A percentile compares a stretch with the other conserved stretches of the same genome.
Evolutionary conservation across 2,888 invertebrate genomes (phyloP).

Genomic region (Drosophila trichaetosa): DNA sequence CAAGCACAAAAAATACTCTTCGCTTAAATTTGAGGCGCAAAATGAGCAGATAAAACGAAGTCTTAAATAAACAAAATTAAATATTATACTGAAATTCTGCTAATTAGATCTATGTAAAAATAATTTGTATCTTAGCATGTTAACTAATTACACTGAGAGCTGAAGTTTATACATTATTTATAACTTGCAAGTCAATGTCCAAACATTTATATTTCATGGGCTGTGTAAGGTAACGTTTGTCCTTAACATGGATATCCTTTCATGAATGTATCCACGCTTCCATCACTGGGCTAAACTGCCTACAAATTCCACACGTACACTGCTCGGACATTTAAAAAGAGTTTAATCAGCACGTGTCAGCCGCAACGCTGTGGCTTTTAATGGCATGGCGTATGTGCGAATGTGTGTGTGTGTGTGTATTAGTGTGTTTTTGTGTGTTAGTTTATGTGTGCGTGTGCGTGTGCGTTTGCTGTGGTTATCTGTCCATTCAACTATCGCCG

Average conservation of each 20-base stretch:
- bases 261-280: constrained; percentile 24
- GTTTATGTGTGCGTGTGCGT: constrained; percentile 16
- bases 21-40: no score
- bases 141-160: not conserved
- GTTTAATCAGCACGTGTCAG: constrained; percentile 69
- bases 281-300: constrained; percentile 9
- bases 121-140: not conserved
- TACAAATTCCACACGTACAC: constrained; percentile 40
- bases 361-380: constrained; percentile 34
- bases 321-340: constrained; percentile 54
- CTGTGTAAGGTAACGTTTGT: no score
- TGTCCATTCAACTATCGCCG: constrained; percentile 45
- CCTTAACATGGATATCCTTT: not conserved
- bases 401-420: constrained; percentile 4
- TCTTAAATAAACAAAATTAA: not conserved
- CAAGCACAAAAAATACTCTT: constrained; percentile 26
- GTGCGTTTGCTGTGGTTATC: constrained; percentile 36
- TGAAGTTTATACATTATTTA: not conserved
- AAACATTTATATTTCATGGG: not conserved
- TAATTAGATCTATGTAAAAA: not conserved
- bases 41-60: no score
- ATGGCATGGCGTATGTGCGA: constrained; percentile 3
- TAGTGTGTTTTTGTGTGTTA: constrained; percentile 1
- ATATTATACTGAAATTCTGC: not conserved
- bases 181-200: not conserved